phyloP scores from a whole-genome alignment of 2,113 vertebrate species.

The Nematolebias whitei region DNA sequence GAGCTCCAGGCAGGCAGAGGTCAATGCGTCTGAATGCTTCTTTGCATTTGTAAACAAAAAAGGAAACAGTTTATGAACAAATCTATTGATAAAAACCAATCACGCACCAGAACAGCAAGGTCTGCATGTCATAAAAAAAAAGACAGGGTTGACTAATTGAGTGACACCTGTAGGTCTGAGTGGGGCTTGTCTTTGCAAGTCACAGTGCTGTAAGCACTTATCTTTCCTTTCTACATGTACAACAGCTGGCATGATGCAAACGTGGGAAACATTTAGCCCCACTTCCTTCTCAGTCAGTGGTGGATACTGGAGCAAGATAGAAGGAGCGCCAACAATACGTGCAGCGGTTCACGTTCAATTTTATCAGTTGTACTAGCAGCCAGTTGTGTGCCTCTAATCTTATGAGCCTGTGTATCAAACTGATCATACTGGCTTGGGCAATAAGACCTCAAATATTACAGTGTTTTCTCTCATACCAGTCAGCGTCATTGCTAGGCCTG shows the following conservation, averaged over 20 bases:
- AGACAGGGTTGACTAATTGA: constrained; percentile 45
- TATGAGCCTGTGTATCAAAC: constrained; percentile 62
- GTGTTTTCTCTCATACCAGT: constrained; percentile 63
- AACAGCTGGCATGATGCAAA: constrained; percentile 78
- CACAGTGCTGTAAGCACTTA: constrained; percentile 58
- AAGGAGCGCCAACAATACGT: constrained; percentile 61
- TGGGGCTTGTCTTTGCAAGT: constrained; percentile 58
- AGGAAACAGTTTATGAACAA: constrained; percentile 60
- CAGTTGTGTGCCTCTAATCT: constrained; percentile 70
- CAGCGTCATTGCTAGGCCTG: constrained; percentile 59
- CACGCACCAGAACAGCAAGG: constrained; percentile 36
- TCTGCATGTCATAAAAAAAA: background rate
- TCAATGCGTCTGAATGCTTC: constrained; percentile 62
- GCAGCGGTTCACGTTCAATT: constrained; percentile 71
- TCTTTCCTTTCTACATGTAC: constrained; percentile 68
- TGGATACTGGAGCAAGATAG: constrained; percentile 55
- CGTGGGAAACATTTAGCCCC: constrained; percentile 76
- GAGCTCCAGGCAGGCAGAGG: constrained; percentile 52
- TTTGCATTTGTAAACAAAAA: constrained; percentile 66
- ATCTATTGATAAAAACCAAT: constrained; percentile 64
- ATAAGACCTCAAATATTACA: constrained; percentile 66
- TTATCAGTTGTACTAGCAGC: constrained; percentile 63
- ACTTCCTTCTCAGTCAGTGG: constrained; percentile 63
- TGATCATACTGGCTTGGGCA: constrained; percentile 55
- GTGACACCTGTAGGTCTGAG: constrained; percentile 52